phyloP scores from a whole-genome alignment of 2,888 invertebrate genomes.

The Alloscopus bannaensis region DNA sequence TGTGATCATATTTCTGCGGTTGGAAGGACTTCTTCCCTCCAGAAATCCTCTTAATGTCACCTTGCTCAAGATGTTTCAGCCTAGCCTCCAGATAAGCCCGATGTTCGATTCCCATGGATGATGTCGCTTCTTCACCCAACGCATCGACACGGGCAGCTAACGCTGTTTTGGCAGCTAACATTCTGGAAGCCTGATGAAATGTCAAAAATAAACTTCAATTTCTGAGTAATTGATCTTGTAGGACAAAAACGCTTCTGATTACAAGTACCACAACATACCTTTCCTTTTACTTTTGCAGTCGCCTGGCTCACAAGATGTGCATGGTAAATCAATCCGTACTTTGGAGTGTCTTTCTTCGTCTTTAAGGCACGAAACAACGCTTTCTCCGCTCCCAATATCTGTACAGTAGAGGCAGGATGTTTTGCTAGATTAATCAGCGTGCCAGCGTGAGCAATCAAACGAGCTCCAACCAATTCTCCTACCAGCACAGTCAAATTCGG shows the following conservation, averaged over 20 bases:
- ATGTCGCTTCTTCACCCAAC: constrained; percentile 90
- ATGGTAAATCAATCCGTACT: constrained; percentile 97
- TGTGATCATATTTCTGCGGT: constrained; percentile 90
- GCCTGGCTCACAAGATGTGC: constrained; percentile 94
- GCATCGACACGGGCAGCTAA: constrained; percentile 96
- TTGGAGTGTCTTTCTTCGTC: constrained; percentile 98
- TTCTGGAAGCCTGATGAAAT: constrained; percentile 82
- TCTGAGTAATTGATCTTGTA: background rate
- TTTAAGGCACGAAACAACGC: constrained; percentile 97
- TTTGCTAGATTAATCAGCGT: constrained; percentile 97
- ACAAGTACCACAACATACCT: constrained; percentile 73
- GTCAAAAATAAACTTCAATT: background rate
- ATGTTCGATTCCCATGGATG: constrained; percentile 92
- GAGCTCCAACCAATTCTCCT: constrained; percentile 97
- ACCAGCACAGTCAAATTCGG: constrained; percentile 97
- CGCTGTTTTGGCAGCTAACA: constrained; percentile 97
- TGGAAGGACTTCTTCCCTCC: constrained; percentile 83
- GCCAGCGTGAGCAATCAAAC: constrained; percentile 98
- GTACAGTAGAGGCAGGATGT: constrained; percentile 97
- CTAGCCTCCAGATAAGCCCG: constrained; percentile 91
- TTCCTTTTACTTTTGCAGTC: constrained; percentile 93
- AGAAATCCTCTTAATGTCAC: constrained; percentile 79
- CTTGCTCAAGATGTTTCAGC: constrained; percentile 85
- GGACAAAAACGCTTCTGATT: no score
- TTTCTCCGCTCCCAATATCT: constrained; percentile 99